Conservation (phyloP, 2,113 vertebrate species). For the Varanus salvator region DNA sequence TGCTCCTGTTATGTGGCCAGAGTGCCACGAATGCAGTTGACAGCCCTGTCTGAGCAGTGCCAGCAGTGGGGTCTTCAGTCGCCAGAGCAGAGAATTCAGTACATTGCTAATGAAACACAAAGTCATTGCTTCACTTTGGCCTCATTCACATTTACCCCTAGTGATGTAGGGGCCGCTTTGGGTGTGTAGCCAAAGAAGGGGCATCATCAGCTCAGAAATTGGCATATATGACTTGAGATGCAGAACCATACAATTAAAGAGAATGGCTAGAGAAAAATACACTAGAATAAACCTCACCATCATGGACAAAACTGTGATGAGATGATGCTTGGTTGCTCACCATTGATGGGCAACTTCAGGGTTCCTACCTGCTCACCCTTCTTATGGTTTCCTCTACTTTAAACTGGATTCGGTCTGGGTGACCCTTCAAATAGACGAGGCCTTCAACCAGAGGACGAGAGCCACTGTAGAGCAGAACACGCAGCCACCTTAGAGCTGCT, state of each 20-base stretch:
- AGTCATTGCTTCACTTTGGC: not conserved
- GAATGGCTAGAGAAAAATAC: not conserved
- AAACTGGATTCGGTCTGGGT: too few species aligned
- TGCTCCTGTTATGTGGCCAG: not conserved
- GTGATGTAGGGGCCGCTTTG: too few species aligned
- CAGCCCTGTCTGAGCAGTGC: not conserved
- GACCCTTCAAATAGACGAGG: too few species aligned
- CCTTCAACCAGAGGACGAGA: too few species aligned
- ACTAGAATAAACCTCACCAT: not conserved
- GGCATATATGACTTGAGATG: not conserved
- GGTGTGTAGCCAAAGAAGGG: not conserved
- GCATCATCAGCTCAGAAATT: not conserved
- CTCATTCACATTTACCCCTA: not conserved
- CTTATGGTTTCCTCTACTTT: too few species aligned
- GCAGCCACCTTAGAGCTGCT: not conserved
- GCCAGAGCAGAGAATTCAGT: not conserved
- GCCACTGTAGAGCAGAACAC: too few species aligned
- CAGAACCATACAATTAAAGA: not conserved
- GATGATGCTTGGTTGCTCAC: not conserved
- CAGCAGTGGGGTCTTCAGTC: too few species aligned
- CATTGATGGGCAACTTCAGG: too few species aligned
- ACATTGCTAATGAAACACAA: not conserved
- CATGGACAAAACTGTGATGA: not conserved
- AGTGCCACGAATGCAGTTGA: too few species aligned
- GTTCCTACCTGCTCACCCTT: too few species aligned